Evolutionary conservation across 2,888 invertebrate genomes (phyloP).

Genomic region (Hoplodrina blanda): DNA sequence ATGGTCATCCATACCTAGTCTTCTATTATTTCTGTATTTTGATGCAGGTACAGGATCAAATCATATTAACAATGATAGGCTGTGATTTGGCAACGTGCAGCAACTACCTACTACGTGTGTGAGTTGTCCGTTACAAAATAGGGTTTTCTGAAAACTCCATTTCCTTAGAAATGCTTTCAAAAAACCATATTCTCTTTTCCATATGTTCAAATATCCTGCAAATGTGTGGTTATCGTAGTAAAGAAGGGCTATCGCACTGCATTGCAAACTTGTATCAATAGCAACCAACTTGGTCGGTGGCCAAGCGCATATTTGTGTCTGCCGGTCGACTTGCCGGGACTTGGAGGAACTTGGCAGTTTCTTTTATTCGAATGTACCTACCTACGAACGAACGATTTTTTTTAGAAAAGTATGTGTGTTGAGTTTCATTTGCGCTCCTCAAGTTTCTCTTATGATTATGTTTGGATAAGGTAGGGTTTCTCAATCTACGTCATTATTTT

Average conservation of each 20-base stretch:
- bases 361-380: slow-evolving; percentile 46
- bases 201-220: slow-evolving; percentile 16
- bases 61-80: background rate
- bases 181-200: background rate
- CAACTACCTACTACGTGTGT: background rate
- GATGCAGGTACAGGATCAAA: too few relatives aligned
- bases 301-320: slow-evolving; percentile 57
- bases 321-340: slow-evolving; percentile 28
- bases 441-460: background rate
- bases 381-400: slow-evolving; percentile 35
- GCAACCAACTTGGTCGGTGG: slow-evolving; percentile 56
- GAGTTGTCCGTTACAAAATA: background rate
- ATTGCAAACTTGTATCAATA: slow-evolving; percentile 58
- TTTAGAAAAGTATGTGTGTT: slow-evolving; percentile 7
- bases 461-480: background rate
- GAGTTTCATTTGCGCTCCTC: slow-evolving; percentile 23
- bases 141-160: background rate
- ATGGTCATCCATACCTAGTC: too few relatives aligned
- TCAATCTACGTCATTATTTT: background rate
- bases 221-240: slow-evolving; percentile 39
- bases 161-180: background rate
- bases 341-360: slow-evolving; percentile 35
- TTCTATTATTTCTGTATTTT: too few relatives aligned
- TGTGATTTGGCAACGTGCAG: background rate
- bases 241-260: slow-evolving; percentile 46